Conservation (phyloP, 2,888 invertebrate genomes). For the Mellilla xanthometata region DNA sequence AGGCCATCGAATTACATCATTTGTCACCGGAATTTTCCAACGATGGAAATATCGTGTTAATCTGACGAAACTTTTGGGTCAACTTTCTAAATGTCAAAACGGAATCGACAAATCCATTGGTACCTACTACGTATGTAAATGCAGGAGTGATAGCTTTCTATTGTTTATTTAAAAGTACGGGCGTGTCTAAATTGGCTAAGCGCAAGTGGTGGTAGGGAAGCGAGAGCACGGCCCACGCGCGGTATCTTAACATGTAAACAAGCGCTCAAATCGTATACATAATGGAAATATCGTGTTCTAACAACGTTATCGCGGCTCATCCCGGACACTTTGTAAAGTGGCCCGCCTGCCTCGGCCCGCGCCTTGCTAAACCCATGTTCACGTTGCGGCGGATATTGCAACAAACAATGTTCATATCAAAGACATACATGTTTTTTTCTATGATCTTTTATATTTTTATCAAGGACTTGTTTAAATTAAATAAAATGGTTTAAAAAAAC, state of each 20-base stretch:
- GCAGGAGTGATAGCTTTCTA: slow-evolving; percentile 33
- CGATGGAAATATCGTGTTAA: slow-evolving; percentile 10
- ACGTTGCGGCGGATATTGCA: slow-evolving; percentile 13
- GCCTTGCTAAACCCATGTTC: slow-evolving; percentile 24
- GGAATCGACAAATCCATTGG: slow-evolving; percentile 8
- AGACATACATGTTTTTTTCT: too few relatives aligned
- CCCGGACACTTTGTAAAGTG: slow-evolving; percentile 81
- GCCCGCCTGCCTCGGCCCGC: slow-evolving; percentile 66
- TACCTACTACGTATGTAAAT: slow-evolving; percentile 18
- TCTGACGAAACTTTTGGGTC: slow-evolving; percentile 2
- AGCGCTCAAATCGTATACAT: slow-evolving; percentile 82
- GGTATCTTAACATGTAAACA: slow-evolving; percentile 78
- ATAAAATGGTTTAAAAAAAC: too few relatives aligned
- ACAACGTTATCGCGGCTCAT: slow-evolving; percentile 81
- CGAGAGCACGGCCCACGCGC: slow-evolving; percentile 52
- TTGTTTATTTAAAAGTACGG: slow-evolving; percentile 46
- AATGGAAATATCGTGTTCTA: slow-evolving; percentile 83
- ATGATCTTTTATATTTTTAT: too few relatives aligned
- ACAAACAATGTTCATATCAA: neutral
- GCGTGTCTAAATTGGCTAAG: slow-evolving; percentile 52
- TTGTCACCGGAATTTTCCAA: slow-evolving; percentile 8
- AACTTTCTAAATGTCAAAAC: slow-evolving; percentile 13
- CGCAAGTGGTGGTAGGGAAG: slow-evolving; percentile 51
- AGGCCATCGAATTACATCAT: slow-evolving; percentile 7
- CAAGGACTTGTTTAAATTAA: too few relatives aligned